These are phyloP conservation scores for Pseudolaguvia tuberculata DNA, from an alignment of 2,113 vertebrate genomes.

Conservation along the genomic window DNA sequence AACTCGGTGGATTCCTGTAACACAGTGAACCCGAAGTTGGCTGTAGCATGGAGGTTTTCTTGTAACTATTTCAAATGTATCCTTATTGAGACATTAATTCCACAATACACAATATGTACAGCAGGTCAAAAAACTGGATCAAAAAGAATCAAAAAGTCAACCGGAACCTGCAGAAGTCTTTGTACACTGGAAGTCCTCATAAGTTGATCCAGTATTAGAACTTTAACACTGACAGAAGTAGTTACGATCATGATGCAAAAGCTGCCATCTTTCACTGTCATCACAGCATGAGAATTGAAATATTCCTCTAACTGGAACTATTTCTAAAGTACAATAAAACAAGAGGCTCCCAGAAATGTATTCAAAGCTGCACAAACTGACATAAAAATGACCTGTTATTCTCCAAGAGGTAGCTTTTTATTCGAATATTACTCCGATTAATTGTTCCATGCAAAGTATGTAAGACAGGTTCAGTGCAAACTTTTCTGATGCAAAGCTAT, in stretches of 20 bases:
- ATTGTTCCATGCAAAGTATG: conserved; percentile 16
- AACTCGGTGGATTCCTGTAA: conserved; percentile 16
- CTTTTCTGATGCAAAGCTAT: background rate
- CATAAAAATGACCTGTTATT: conserved; percentile 30
- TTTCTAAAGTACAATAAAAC: conserved; percentile 9
- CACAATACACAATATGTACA: background rate
- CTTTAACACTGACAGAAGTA: conserved; percentile 4
- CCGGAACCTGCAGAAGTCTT: background rate
- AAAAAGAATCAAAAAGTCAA: too few species aligned
- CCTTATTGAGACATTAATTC: conserved; percentile 27
- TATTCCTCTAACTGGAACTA: background rate
- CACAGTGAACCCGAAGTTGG: conserved; percentile 35
- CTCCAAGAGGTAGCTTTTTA: conserved; percentile 33
- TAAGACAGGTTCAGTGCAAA: conserved; percentile 11
- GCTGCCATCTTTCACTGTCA: conserved; percentile 9
- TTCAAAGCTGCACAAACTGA: conserved; percentile 6
- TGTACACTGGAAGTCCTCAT: conserved; percentile 13
- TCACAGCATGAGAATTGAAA: background rate
- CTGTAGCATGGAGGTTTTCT: background rate
- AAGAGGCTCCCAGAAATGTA: background rate
- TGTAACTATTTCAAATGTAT: conserved; percentile 6
- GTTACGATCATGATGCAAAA: conserved; percentile 21
- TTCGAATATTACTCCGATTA: background rate
- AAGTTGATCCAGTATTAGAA: conserved; percentile 13
- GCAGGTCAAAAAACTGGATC: conserved; percentile 1